Percentiles rank a stretch among this genome's conserved stretches.
These are phyloP conservation scores for Hydrophis major DNA, from an alignment of 2,797 vertebrate species.

Conservation along the genomic window DNA sequence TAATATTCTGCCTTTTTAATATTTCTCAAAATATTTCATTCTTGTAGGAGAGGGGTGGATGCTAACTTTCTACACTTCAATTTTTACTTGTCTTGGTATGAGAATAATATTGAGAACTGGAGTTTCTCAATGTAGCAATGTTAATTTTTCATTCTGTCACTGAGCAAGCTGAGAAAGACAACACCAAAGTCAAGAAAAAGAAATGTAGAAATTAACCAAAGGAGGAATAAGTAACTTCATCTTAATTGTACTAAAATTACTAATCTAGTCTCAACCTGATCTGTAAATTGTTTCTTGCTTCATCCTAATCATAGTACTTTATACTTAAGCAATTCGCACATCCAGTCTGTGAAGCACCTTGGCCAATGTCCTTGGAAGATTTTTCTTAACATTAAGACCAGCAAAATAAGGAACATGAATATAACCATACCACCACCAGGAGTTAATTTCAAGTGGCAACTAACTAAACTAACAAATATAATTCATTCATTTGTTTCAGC, in stretches of 20 bases:
- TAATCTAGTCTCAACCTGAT: background rate
- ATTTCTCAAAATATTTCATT: too few species aligned
- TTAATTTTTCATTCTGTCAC: background rate
- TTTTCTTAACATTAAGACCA: background rate
- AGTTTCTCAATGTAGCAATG: background rate
- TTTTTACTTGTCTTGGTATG: slow-evolving; percentile 39
- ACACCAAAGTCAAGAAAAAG: background rate
- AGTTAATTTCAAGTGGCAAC: background rate
- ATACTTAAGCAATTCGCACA: background rate
- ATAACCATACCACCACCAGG: background rate
- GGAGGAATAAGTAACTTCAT: background rate
- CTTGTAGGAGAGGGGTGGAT: too few species aligned
- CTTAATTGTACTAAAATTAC: background rate
- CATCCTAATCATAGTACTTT: background rate
- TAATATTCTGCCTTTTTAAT: too few species aligned
- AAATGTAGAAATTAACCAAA: background rate
- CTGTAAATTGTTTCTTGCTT: background rate
- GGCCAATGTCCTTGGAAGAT: background rate
- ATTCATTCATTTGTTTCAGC: background rate
- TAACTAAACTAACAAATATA: background rate
- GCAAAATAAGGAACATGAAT: background rate
- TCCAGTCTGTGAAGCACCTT: slow-evolving; percentile 31
- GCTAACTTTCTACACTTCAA: background rate
- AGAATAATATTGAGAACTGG: background rate
- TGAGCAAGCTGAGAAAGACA: background rate